Base-by-base conservation (phyloP, 2,113 vertebrate genomes). In the Plectropomus leopardus region DNA sequence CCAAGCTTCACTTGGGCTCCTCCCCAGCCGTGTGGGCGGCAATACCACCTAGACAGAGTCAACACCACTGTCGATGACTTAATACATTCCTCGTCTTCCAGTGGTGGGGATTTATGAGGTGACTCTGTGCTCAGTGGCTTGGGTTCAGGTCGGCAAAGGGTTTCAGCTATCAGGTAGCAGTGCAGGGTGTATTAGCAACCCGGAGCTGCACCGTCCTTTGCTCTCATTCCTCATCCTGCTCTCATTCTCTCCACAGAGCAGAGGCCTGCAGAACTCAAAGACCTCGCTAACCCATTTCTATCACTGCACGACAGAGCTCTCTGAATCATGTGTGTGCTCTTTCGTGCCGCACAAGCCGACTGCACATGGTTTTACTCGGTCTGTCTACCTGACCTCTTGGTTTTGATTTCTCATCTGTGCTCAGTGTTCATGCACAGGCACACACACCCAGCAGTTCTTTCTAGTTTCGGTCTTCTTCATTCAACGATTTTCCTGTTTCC, bases 21-120 rank as follows among this genome's bases (percentile, higher is more conserved):
- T 88, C 59, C 60, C 50, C 36, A 34, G 59, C 86, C 34, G 9
- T 70, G 84, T 89, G 89, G 86, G 80, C 84, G 28, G 86, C 61
- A 64, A 45, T 87, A 78, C 91, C 90, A 91, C 90, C 88, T 88
- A 88, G 76, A 83, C 67, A 76, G 85, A 88, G 87, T 89, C 89
- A 88, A 88, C 86, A 83, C 54, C 7, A 1, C 84, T 60, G 64
- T 84, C 61, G 68, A 74, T 80, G 90, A 92, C 89, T 90, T 89
- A 72, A 91, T 89, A 50, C 86, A 86, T 89, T 87, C 79, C 83
- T 85, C 60, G 7, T 72, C 83, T 61, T 84, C 86, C 86, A 87
- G 74, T 11, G 2, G 75, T 60, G 61, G 84, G 83, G 84, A 88
- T 92, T 87, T 89, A 90, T 82, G 90, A 87, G 81, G 65, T 83